Conservation (phyloP, 2,888 invertebrate species). For the Drosophila paramelanica region DNA sequence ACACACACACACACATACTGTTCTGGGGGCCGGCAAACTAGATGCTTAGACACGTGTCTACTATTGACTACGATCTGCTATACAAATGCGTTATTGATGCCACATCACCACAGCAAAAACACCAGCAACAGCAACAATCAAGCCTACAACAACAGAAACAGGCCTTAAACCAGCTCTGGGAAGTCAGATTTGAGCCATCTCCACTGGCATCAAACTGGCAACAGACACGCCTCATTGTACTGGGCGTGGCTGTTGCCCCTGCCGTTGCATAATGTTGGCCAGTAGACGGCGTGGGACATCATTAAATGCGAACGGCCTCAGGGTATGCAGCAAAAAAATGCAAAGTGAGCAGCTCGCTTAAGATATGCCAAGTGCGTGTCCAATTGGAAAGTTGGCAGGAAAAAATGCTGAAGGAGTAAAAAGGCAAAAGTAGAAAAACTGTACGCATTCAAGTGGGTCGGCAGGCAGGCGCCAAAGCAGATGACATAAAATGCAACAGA, state of each 20-base stretch:
- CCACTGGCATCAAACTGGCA: conserved; percentile 45
- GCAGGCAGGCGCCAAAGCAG: conserved; percentile 5
- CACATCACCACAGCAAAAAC: conserved; percentile 45
- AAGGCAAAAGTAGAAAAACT: conserved; percentile 3
- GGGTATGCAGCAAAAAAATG: conserved; percentile 28
- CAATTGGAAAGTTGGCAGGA: conserved; percentile 29
- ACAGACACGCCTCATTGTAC: conserved; percentile 5
- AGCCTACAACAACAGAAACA: too few species aligned
- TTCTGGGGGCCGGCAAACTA: conserved; percentile 35
- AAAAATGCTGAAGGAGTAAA: conserved; percentile 6
- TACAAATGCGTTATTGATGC: conserved; percentile 79
- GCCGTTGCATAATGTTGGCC: conserved; percentile 10
- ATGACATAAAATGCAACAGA: conserved; percentile 33
- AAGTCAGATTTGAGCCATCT: conserved; percentile 26
- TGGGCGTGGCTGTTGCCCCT: conserved; percentile 14
- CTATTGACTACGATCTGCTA: conserved; percentile 72
- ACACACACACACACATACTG: conserved; percentile 7
- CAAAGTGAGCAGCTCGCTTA: conserved; percentile 25
- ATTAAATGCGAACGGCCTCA: conserved; percentile 45
- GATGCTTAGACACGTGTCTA: conserved; percentile 74
- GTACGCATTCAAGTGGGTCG: conserved; percentile 5
- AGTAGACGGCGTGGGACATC: not conserved
- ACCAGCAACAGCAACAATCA: conserved; percentile 19
- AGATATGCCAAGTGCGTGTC: conserved; percentile 43
- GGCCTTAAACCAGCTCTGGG: not conserved